A percentile compares a stretch with the other conserved stretches of the same genome.
Evolutionary conservation across 1,140 invertebrate genomes (phyloP).

Genomic region (Rhopalosiphum padi): DNA sequence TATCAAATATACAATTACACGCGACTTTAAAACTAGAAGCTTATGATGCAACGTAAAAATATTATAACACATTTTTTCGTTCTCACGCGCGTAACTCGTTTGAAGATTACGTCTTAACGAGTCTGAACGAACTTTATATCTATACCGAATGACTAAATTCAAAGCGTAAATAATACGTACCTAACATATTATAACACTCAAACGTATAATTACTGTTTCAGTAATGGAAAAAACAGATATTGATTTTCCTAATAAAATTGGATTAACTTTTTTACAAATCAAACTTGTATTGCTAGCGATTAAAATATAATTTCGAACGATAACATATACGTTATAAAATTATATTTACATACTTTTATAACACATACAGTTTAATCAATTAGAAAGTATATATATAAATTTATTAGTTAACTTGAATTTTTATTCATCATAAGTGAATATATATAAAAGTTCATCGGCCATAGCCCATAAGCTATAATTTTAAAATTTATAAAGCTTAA

Average conservation of each 20-base stretch:
- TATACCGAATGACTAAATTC: not conserved
- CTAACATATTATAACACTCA: not conserved
- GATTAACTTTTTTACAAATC: not conserved
- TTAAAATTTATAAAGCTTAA: not conserved
- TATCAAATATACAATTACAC: constrained; percentile 5
- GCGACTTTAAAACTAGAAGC: not conserved
- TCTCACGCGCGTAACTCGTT: not conserved
- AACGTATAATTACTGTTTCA: not conserved
- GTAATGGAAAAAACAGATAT: not conserved
- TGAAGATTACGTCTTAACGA: constrained; percentile 15
- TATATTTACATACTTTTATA: not conserved
- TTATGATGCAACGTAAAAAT: not conserved
- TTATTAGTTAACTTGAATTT: not conserved
- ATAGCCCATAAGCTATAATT: not conserved
- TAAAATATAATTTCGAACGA: not conserved
- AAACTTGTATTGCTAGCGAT: not conserved
- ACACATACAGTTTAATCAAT: no score
- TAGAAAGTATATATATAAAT: no score
- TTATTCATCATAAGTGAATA: not conserved
- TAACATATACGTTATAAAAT: not conserved
- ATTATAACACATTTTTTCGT: not conserved
- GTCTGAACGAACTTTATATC: not conserved
- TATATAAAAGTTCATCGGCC: not conserved
- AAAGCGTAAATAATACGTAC: not conserved
- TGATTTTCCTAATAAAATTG: not conserved